Evolutionary conservation across 1,140 invertebrate species (phyloP), one percentile per base, ranked within the genome.

Genomic region (Neoseiulus cucumeris): DNA sequence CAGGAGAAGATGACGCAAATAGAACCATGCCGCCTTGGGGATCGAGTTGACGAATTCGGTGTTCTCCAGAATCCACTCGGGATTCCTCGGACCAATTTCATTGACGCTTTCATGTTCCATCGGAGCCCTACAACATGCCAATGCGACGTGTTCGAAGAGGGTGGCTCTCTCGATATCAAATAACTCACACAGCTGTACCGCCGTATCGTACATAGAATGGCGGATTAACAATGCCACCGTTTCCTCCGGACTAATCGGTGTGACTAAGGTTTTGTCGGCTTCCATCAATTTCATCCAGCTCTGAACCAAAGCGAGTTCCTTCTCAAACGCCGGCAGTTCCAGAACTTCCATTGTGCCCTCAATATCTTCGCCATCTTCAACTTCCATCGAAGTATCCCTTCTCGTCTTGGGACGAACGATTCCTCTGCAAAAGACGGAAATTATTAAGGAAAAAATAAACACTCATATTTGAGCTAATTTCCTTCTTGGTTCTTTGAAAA

Each of bases 1-100:
- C 51, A 59, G 25, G 14, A 59, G 51, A 2, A 59, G 51, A 9
- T 59, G 51, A 14, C 51, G 14, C 17, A 59, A 9, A 9, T 20
- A 59, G 22, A 59, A 59, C 22, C 25, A 25, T 5, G 51, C 51
- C 2, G 51, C 51, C 22, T 59, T 59, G 4, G 51, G 51, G 14
- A 59, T 33, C 2, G 25, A 25, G 9, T 59, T 59, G 33, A 59
- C 51, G 33, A 29, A 59, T 20, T 59, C 51, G 14, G 51, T 59
- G 22, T 59, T 59, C 51, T 59, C 51, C 1, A 59, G 51, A 9
- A 59, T 59, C 51, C 51, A 59, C 33, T 59, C 51, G 22, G 51
- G 51, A 25, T 59, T 59, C 12, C 51, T 25, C 14, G 51, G 51
- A 18, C 51, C 51, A 25, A 59, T 59, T 5, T 59, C 51, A 2